Conservation (phyloP, 1,140 invertebrate species). For the Teleopsis dalmanni region DNA sequence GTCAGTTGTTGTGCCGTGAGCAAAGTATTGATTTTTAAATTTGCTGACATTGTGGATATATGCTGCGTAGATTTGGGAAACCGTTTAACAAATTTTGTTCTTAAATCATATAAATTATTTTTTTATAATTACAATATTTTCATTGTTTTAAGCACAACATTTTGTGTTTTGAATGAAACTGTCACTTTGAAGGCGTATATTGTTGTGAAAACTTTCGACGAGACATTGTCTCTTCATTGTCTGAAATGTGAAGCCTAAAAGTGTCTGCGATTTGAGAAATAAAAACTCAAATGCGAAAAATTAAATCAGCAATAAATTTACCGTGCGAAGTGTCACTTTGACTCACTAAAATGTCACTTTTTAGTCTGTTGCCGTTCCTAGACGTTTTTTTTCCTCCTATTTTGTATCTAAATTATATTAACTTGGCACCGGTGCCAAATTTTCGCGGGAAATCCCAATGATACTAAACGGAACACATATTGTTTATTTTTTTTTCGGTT, state of each 20-base stretch:
- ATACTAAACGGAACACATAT: no score
- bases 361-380: neutral
- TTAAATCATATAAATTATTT: conserved; percentile 16
- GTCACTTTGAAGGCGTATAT: neutral
- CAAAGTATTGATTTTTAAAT: conserved; percentile 19
- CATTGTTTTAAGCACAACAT: no score
- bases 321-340: conserved; percentile 10
- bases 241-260: no score
- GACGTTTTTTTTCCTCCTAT: neutral
- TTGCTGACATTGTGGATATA: conserved; percentile 23
- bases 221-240: no score
- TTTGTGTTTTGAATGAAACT: neutral
- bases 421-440: conserved; percentile 33
- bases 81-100: no score
- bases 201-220: neutral
- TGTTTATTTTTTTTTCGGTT: no score
- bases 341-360: conserved; percentile 1
- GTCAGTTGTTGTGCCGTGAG: conserved; percentile 5
- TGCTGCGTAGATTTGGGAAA: conserved; percentile 15
- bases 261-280: no score
- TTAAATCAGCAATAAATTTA: neutral
- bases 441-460: conserved; percentile 37
- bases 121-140: no score
- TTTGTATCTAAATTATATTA: conserved; percentile 5
- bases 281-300: no score